These are phyloP conservation scores for Channa argus DNA, from an alignment of 2,113 vertebrate species.

Conservation along the genomic window DNA sequence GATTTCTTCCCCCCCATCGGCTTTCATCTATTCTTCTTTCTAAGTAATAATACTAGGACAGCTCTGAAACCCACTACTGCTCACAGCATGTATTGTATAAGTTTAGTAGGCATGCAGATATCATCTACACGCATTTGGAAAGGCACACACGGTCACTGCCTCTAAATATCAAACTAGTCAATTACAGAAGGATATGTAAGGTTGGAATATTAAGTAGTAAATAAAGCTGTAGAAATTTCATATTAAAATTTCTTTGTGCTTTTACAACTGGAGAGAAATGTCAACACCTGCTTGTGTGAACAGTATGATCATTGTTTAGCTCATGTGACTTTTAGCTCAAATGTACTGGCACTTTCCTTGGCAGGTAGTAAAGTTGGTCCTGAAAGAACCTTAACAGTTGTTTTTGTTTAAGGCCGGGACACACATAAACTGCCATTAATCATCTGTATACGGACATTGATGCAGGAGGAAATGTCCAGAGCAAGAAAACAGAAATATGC, in stretches of 20 bases:
- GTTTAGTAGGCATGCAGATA: conserved; percentile 24
- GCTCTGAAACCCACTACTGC: conserved; percentile 11
- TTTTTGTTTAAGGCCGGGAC: neutral
- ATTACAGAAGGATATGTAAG: conserved; percentile 19
- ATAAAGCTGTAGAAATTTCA: conserved; percentile 15
- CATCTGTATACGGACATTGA: conserved; percentile 14
- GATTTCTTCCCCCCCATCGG: conserved; percentile 13
- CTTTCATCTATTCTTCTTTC: conserved; percentile 42
- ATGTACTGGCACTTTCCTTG: neutral
- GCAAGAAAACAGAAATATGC: conserved; percentile 2
- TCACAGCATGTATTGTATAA: conserved; percentile 27
- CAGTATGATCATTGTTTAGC: conserved; percentile 21
- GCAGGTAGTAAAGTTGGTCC: neutral
- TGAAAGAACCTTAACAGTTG: conserved; percentile 2
- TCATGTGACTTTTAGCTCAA: conserved; percentile 3
- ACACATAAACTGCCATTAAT: conserved; percentile 16
- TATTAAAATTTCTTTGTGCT: conserved; percentile 44
- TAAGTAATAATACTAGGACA: conserved; percentile 38
- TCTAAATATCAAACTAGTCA: conserved; percentile 32
- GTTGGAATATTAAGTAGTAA: conserved; percentile 32
- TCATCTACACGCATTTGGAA: conserved; percentile 41
- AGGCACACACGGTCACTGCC: conserved; percentile 21
- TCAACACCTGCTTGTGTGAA: conserved; percentile 41
- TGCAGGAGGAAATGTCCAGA: conserved; percentile 17
- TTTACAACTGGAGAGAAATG: conserved; percentile 37